phyloP scores from a whole-genome alignment of 2,113 vertebrate genomes.

The Antidorcas marsupialis region DNA sequence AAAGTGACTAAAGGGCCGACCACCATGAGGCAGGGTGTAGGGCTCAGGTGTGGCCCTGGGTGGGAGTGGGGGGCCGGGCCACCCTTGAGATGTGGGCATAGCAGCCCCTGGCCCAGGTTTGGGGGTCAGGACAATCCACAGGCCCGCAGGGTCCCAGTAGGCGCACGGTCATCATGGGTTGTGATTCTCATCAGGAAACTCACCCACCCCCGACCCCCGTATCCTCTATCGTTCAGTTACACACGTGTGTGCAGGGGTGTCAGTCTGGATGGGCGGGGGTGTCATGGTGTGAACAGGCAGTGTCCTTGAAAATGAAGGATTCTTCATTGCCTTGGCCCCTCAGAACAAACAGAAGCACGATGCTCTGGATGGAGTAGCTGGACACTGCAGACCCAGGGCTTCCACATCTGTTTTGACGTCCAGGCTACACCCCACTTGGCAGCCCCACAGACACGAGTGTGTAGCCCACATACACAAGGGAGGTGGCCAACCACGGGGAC shows the following conservation, averaged over 20 bases:
- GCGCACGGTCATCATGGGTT: background rate
- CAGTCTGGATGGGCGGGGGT: background rate
- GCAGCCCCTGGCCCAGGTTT: background rate
- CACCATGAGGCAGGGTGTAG: rapidly evolving
- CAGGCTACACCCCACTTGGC: background rate
- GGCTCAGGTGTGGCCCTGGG: background rate
- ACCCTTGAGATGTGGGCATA: background rate
- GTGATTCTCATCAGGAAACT: background rate
- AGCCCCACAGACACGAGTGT: background rate
- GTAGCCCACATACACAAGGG: background rate
- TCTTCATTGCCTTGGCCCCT: background rate
- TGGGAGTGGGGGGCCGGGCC: too few relatives aligned
- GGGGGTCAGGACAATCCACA: rapidly evolving
- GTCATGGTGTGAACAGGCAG: background rate
- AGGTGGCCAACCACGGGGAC: background rate
- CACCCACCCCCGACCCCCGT: background rate
- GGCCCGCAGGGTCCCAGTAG: background rate
- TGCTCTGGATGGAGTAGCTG: background rate
- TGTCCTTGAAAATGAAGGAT: background rate
- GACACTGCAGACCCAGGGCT: background rate
- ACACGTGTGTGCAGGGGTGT: background rate
- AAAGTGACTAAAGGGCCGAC: background rate
- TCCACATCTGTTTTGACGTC: background rate
- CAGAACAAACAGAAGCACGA: background rate
- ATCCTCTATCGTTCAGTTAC: background rate